Percentiles rank a stretch among this genome's conserved stretches.
Evolutionary conservation across 2,797 vertebrate species (phyloP).

Genomic region (Petrocephalus schoutedeni): DNA sequence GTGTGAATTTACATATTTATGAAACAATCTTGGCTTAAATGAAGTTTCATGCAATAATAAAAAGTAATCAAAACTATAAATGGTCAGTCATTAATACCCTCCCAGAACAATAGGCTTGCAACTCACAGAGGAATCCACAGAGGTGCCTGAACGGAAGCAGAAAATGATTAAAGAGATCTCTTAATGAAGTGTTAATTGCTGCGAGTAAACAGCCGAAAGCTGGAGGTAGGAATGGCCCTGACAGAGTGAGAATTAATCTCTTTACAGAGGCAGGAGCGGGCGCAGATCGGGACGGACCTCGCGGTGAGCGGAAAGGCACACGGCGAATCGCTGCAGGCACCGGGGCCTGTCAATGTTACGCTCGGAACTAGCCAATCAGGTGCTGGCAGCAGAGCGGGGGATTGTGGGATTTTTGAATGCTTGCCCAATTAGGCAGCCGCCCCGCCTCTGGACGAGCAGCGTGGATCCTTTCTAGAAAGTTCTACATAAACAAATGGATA

Average conservation of each 20-base stretch:
- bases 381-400: not conserved
- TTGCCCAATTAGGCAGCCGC: not conserved
- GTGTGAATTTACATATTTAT: slow-evolving; percentile 29
- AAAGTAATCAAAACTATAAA: slow-evolving; percentile 43
- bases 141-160: slow-evolving; percentile 46
- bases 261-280: not conserved
- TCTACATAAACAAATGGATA: slow-evolving; percentile 7
- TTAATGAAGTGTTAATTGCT: slow-evolving; percentile 52
- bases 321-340: not conserved
- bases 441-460: not conserved
- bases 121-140: slow-evolving; percentile 39
- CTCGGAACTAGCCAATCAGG: not conserved
- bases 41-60: slow-evolving; percentile 42
- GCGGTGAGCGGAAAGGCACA: not conserved
- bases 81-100: slow-evolving; percentile 47
- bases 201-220: slow-evolving; percentile 37
- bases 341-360: not conserved
- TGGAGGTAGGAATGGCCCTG: slow-evolving; percentile 30
- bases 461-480: not conserved
- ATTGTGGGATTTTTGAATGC: slow-evolving; percentile 1
- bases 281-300: not conserved
- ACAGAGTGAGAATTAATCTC: slow-evolving; percentile 29
- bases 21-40: slow-evolving; percentile 23
- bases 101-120: slow-evolving; percentile 40
- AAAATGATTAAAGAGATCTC: slow-evolving; percentile 49